Evolutionary conservation across 2,113 vertebrate genomes (phyloP), one percentile per base, ranked within the genome.

Genomic region (Triplophysa tibetana): DNA sequence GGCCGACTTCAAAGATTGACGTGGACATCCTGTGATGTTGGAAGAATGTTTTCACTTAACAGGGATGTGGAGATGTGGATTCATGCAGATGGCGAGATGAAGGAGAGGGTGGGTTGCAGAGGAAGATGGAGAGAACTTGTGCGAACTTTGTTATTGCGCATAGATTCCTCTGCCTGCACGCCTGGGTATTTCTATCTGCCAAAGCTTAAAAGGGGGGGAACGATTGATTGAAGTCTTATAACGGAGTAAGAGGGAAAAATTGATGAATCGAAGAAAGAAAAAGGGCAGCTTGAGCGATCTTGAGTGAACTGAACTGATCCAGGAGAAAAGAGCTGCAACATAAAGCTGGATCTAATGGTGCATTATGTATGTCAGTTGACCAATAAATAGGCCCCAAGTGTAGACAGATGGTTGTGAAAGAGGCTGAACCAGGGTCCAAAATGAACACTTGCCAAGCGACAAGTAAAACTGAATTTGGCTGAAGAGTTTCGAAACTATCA

Each of bases 341-440:
- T 68, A 21, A 26, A 70, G 26, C 50, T 60, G 14, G 74, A 60
- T 60, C 4, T 65, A 2, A 16, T 70, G 9, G 50, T 72, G 52
- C 54, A 80, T 83, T 73, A 68, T 45, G 62, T 23, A 61, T 78
- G 11, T 24, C 52, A 56, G 67, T 78, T 52, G 54, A 80, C 29
- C 8, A 26, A 62, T 77, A 68, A 62, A 45, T 80, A 72, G 26
- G 56, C 26, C 43, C 41, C n/a, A 41, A n/a, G 60, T 13, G 38
- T 13, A 16, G 63, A 68, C n/a, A 38, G 62, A 29, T 70, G 54
- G 43, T 48, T 62, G 74, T 21, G 24, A 52, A 38, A 29, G 21
- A 10, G 38, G 12, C 48, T 77, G 29, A 77, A 74, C 52, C 48
- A 38, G 50, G 52, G 50, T 72, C 29, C 11, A 38, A 72, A 72